Base-by-base conservation (phyloP, 92 coral and sea anemone genomes). In the Epizoanthus illoricatus region DNA sequence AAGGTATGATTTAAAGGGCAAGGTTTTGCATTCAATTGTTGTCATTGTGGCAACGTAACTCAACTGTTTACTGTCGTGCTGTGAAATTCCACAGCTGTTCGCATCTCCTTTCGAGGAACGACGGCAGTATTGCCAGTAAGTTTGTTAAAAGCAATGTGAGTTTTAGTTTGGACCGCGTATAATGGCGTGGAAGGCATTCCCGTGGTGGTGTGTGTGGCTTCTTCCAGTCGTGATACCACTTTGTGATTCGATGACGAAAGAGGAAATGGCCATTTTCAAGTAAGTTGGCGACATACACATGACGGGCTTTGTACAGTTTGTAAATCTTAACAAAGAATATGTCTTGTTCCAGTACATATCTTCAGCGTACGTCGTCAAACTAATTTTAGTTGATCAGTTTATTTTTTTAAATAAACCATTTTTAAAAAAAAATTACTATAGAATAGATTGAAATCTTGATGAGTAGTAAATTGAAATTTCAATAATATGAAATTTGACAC, bases 241-340 rank as follows among this genome's bases (percentile, higher is more conserved):
- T 21, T 84, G 82, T 65, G 74, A 81, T 55, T 81, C 84, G 54
- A 91, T 93, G 94, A 84, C 92, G 47, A 87, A 87, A 76, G 88
- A 93, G 52, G 97, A 93, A 57, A 88, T 90, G 90, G 66, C 66
- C 15, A 86, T 69, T 40, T 93, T 88, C 87, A 89, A 87, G 92
- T 86, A 70, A 65, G 81, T 78, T 63, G 17, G 2, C 17, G 28
- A 36, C 6, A 63, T 7, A 64, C 23, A 64, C 21, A 63, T 4
- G 33, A 7, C 21, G 9, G 56, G 56, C 15, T 49, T 49, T 49
- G n/a, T n/a, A n/a, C n/a, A n/a, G n/a, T n/a, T n/a, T n/a, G 56
- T 47, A 47, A 28, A 0, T 47, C 54, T 5, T 47, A 47, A 47
- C 54, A 47, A 47, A 47, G 10, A 47, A 47, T 47, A 47, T 47